Base-by-base conservation (phyloP, 2,888 invertebrate species). In the Andrena bucephala region DNA sequence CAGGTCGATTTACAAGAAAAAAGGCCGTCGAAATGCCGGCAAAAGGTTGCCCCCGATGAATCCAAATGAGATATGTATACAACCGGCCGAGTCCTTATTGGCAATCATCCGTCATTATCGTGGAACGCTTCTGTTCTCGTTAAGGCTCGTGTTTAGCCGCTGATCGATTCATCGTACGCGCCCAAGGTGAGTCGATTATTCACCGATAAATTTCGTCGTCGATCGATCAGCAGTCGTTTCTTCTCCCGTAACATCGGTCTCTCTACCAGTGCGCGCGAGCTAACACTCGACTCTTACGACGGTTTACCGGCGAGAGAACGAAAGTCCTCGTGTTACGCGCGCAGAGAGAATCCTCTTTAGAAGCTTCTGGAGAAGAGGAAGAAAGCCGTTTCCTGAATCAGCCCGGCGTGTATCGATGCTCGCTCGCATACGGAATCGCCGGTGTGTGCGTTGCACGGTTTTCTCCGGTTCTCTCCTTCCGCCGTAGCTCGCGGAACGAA, bases 361-460 rank as follows among this genome's bases (percentile, higher is more conserved):
- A 68, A 70, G 65, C 62, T 59, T 31, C 42, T 20, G 8, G n/a
- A 29, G 74, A 76, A 72, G 74, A 76, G 77, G 82, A 87, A 87
- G 88, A 81, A 88, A 88, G 88, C 68, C 48, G 70, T 75, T 85
- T 88, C 82, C 87, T 83, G 71, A 81, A 77, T 60, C 63, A 31
- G 71, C 31, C 68, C 20, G 42, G 36, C 29, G 62, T 31, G 29
- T 57, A 74, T 77, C 70, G 77, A 50, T 42, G 42, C 50, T 66
- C 50, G 42, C 52, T 24, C 33, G 36, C 54, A 20, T 62, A 71
- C 65, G 54, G 36, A 36, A 36, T 29, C 42, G 13, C 31, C 27
- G 48, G 24, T 31, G 54, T 74, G 63, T 63, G 57, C 66, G 57
- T 65, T 76, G 68, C 60, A 69, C 60, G 71, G 73, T 88, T 88